These are phyloP conservation scores for Macroramphosus scolopax DNA, from an alignment of 2,797 vertebrate species.

Conservation along the genomic window DNA sequence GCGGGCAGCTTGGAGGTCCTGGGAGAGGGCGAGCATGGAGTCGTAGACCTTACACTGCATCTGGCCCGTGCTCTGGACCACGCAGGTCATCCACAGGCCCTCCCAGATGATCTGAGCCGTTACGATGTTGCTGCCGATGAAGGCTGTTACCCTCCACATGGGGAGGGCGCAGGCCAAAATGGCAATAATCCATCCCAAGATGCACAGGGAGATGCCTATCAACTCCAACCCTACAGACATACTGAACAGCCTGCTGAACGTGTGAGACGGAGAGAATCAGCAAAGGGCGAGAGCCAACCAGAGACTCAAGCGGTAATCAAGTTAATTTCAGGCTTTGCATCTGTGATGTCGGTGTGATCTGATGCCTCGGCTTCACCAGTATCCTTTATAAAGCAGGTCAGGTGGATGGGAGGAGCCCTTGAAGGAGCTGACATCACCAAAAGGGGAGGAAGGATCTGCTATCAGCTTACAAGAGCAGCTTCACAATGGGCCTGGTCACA, in stretches of 20 bases:
- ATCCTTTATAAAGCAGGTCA: constrained; percentile 78
- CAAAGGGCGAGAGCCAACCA: too few species aligned
- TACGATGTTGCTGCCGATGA: constrained; percentile 92
- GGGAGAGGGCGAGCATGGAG: constrained; percentile 84
- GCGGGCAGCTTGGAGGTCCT: constrained; percentile 89
- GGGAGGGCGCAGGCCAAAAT: constrained; percentile 87
- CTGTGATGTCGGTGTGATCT: too few species aligned
- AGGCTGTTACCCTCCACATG: constrained; percentile 92
- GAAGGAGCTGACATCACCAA: constrained; percentile 63
- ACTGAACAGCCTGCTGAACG: too few species aligned
- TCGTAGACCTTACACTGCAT: constrained; percentile 92
- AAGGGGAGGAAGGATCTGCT: constrained; percentile 60
- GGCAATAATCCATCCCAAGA: constrained; percentile 88
- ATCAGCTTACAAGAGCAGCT: constrained; percentile 56
- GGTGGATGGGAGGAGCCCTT: constrained; percentile 73
- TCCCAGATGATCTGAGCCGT: constrained; percentile 89
- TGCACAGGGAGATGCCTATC: constrained; percentile 82
- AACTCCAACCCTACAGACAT: constrained; percentile 94
- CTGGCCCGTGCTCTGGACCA: constrained; percentile 89
- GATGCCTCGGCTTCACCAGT: constrained; percentile 53
- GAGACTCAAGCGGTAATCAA: constrained; percentile 18
- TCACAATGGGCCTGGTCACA: constrained; percentile 58
- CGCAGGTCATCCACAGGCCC: constrained; percentile 90
- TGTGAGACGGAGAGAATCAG: too few species aligned
- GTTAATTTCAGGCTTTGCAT: constrained; percentile 33